A percentile compares a stretch with the other conserved stretches of the same genome.
phyloP scores from a whole-genome alignment of 1,140 invertebrate species.

The Drosophila pachea region DNA sequence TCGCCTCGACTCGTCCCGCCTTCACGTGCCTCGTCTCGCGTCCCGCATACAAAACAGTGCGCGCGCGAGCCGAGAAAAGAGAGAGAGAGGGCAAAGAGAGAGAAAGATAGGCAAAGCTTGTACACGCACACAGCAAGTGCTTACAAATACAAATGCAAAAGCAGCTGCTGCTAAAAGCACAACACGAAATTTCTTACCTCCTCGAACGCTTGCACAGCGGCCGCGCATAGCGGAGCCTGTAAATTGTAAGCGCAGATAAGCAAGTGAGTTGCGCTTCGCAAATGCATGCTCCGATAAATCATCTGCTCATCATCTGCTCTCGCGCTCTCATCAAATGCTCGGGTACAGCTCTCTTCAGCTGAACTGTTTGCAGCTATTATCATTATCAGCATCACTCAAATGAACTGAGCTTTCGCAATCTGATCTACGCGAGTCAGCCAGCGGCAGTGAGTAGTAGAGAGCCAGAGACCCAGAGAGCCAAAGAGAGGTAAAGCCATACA shows the following conservation, averaged over 20 bases:
- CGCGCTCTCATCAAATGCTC: background rate
- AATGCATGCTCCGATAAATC: background rate
- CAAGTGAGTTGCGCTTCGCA: slow-evolving; percentile 16
- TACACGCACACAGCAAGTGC: slow-evolving; percentile 36
- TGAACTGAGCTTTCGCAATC: slow-evolving; percentile 41
- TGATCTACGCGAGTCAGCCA: slow-evolving; percentile 28
- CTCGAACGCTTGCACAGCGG: slow-evolving; percentile 1
- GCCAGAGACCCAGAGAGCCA: background rate
- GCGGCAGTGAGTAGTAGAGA: slow-evolving; percentile 8
- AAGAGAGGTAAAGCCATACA: background rate
- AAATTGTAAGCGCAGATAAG: slow-evolving; percentile 35
- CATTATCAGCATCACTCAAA: slow-evolving; percentile 40
- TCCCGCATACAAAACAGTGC: slow-evolving; percentile 38
- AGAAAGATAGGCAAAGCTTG: background rate
- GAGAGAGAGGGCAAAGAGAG: slow-evolving; percentile 9
- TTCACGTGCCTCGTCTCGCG: slow-evolving; percentile 17
- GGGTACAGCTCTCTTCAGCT: background rate
- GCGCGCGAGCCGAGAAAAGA: background rate
- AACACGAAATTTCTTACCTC: slow-evolving; percentile 30
- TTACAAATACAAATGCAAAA: slow-evolving; percentile 7
- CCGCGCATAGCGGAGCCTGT: background rate
- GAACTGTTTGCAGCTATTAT: slow-evolving; percentile 18
- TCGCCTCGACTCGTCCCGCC: slow-evolving; percentile 1
- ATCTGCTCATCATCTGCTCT: background rate
- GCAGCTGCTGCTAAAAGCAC: slow-evolving; percentile 27